Conservation (phyloP, 2,113 vertebrate species). For the Leptobrachium leishanense region DNA sequence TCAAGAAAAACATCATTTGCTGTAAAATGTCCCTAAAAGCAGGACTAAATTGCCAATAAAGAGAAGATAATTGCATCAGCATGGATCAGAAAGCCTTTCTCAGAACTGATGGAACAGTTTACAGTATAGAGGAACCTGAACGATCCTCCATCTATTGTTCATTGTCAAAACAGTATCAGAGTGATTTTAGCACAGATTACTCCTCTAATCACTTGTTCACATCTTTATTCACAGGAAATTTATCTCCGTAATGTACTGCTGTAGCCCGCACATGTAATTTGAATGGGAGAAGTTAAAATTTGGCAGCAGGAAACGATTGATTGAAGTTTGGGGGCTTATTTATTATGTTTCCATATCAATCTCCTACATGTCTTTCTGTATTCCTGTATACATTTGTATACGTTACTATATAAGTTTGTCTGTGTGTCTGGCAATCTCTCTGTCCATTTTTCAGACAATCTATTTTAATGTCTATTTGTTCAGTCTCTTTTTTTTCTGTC, state of each 20-base stretch:
- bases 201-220: slow-evolving; percentile 58
- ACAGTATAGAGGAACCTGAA: slow-evolving; percentile 63
- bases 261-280: slow-evolving; percentile 63
- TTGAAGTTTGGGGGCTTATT: slow-evolving; percentile 51
- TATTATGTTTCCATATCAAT: no score
- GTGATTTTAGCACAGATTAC: slow-evolving; percentile 57
- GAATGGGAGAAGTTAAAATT: slow-evolving; percentile 58
- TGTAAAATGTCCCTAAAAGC: slow-evolving; percentile 84
- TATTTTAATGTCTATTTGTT: neutral
- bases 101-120: slow-evolving; percentile 73
- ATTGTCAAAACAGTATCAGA: slow-evolving; percentile 60
- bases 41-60: slow-evolving; percentile 84
- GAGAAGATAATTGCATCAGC: slow-evolving; percentile 81
- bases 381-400: no score
- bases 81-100: slow-evolving; percentile 84
- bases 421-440: neutral
- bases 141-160: slow-evolving; percentile 52
- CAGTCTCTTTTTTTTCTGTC: no score
- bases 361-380: no score
- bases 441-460: slow-evolving; percentile 5
- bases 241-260: slow-evolving; percentile 52
- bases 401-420: no score
- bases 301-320: slow-evolving; percentile 52
- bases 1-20: slow-evolving; percentile 83
- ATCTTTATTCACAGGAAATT: slow-evolving; percentile 67